Evolutionary conservation across 2,888 invertebrate species (phyloP).

Genomic region (Caenorhabditis sp.): DNA sequence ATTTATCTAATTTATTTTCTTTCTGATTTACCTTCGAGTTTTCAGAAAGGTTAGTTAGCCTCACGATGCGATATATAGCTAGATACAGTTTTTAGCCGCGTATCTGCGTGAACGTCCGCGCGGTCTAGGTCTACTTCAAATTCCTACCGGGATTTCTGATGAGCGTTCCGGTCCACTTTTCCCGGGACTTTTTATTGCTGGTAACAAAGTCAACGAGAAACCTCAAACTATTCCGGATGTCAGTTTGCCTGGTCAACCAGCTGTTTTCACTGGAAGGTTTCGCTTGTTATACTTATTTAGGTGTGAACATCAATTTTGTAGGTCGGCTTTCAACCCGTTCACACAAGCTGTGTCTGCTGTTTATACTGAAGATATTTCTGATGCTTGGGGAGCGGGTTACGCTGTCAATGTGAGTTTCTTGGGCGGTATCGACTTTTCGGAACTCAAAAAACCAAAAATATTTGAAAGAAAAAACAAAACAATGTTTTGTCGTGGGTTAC

Average conservation of each 20-base stretch:
- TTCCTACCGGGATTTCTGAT: slow-evolving; percentile 63
- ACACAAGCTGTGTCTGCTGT: slow-evolving; percentile 60
- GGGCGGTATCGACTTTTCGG: too few relatives aligned
- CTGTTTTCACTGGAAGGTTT: slow-evolving; percentile 56
- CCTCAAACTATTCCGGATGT: slow-evolving; percentile 59
- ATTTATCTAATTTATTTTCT: not conserved
- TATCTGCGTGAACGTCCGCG: slow-evolving; percentile 59
- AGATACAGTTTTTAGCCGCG: slow-evolving; percentile 42
- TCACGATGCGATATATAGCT: not conserved
- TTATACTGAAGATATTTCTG: slow-evolving; percentile 62
- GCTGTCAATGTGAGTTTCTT: slow-evolving; percentile 54
- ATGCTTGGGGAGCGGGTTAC: slow-evolving; percentile 64
- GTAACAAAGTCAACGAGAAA: slow-evolving; percentile 58
- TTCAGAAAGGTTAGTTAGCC: not conserved
- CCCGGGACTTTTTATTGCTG: slow-evolving; percentile 61
- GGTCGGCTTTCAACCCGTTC: slow-evolving; percentile 54
- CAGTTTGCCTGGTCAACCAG: slow-evolving; percentile 58
- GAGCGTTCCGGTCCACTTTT: slow-evolving; percentile 60
- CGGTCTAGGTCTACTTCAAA: slow-evolving; percentile 56
- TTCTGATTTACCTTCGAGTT: not conserved
- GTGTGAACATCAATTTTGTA: not conserved
- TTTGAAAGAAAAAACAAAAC: too few relatives aligned
- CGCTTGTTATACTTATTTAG: not conserved
- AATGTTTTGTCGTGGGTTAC: too few relatives aligned
- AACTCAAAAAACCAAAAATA: too few relatives aligned